Evolutionary conservation across 2,113 vertebrate species (phyloP).

Genomic region (Holacanthus passer): DNA sequence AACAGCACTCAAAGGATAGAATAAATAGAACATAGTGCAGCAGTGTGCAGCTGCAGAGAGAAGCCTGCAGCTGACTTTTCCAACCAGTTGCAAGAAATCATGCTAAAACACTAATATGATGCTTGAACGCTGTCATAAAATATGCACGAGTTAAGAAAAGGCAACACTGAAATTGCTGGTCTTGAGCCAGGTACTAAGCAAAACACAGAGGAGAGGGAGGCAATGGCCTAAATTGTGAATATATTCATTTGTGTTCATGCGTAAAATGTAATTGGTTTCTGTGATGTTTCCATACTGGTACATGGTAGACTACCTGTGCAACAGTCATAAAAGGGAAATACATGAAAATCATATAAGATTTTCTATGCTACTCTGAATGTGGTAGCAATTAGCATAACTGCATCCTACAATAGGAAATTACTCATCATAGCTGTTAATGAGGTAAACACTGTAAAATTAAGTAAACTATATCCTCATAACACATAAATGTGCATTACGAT

Average conservation of each 20-base stretch:
- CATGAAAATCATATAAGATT: not conserved
- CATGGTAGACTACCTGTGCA: not conserved
- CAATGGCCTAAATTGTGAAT: slow-evolving; percentile 18
- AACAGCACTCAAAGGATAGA: not conserved
- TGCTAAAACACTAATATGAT: slow-evolving; percentile 49
- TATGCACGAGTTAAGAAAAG: slow-evolving; percentile 55
- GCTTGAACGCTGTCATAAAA: slow-evolving; percentile 51
- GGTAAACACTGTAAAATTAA: not conserved
- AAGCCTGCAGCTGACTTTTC: slow-evolving; percentile 27
- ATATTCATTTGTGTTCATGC: slow-evolving; percentile 5
- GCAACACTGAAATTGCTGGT: slow-evolving; percentile 43
- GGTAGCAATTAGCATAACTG: not conserved
- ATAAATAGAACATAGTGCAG: not conserved
- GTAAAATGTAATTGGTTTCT: slow-evolving; percentile 8
- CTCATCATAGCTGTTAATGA: not conserved
- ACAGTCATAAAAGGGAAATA: not conserved
- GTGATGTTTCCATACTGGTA: not conserved
- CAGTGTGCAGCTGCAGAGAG: slow-evolving; percentile 5
- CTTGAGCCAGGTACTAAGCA: no score
- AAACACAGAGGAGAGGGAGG: not conserved
- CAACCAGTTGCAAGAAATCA: slow-evolving; percentile 55
- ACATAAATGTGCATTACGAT: not conserved
- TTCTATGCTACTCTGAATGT: not conserved
- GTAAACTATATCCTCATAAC: no score
- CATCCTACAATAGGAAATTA: not conserved